Evolutionary conservation across 2,797 vertebrate species (phyloP), one percentile per base, ranked within the genome.

Genomic region (Craterocephalus amniculus): DNA sequence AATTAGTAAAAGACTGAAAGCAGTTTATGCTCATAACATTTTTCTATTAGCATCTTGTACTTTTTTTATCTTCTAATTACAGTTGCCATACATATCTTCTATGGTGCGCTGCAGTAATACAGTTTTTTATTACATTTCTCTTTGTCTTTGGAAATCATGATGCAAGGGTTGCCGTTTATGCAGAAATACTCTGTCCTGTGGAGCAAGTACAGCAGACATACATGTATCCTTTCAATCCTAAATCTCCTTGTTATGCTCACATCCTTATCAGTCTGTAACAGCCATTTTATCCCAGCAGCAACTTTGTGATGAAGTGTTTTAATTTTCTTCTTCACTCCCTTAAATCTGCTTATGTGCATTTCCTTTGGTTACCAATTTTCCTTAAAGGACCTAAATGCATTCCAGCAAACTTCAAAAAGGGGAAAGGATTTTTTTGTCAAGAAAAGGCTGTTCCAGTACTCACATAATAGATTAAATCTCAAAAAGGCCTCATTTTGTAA

Each of bases 301-400:
- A 24, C 35, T 61, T 29, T 43, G 58, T 43, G 38, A 29, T 60
- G 16, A 60, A 60, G 36, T 27, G 6, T 43, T 43, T 43, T 60
- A 27, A 60, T 60, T 60, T 60, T 36, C 38, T 20, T 29, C 22
- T n/a, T 14, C 36, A 14, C 4, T 11, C 32, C 55, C n/a, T 13
- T 13, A 36, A 48, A n/a, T 58, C 56, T 36, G 10, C 56, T 58
- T 35, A 22, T 58, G 32, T 58, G 18, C 32, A 13, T 34, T 20
- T 58, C 11, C 16, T 24, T 58, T 24, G 26, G 12, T 24, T 24
- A 16, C n/a, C 0, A 5, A 38, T 24, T 38, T 58, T 38, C 3
- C 12, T 58, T 11, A 38, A 2, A 57, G 31, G 56, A 26, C 18
- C 20, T 2, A 14, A 14, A 26, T 12, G 14, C 5, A 12, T 57